Percentiles rank a stretch among this genome's conserved stretches.
Evolutionary conservation across 2,113 vertebrate genomes (phyloP).

Genomic region (Tupaia tana): DNA sequence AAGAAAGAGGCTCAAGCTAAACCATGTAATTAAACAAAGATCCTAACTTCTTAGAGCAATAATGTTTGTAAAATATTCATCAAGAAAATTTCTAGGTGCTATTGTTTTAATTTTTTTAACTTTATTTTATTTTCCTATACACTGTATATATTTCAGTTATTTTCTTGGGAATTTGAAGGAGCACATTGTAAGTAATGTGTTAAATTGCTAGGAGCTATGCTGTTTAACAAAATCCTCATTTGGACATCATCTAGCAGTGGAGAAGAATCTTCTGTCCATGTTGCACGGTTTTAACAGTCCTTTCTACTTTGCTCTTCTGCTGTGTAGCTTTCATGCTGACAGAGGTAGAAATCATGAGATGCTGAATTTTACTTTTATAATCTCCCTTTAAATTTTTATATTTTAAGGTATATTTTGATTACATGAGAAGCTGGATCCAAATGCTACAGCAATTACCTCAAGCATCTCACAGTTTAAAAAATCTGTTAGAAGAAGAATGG

Average conservation of each 20-base stretch:
- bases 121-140: not conserved
- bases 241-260: too few species aligned
- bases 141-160: not conserved
- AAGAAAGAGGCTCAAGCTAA: not conserved
- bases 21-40: too few species aligned
- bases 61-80: not conserved
- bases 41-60: not conserved
- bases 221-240: rapidly evolving
- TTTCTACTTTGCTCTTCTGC: rapidly evolving
- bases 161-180: not conserved
- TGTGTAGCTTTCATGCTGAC: rapidly evolving
- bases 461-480: constrained; percentile 99
- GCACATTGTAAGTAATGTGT: not conserved
- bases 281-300: rapidly evolving
- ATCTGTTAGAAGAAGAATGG: constrained; percentile 98
- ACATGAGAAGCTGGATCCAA: constrained; percentile 99
- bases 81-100: not conserved
- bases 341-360: not conserved
- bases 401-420: constrained; percentile 97
- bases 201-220: not conserved
- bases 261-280: too few species aligned
- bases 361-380: not conserved
- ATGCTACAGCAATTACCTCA: constrained; percentile 99
- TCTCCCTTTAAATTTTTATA: constrained; percentile 45
- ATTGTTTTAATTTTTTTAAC: not conserved